phyloP scores from a whole-genome alignment of 2,113 vertebrate genomes.

The Ochotona princeps region DNA sequence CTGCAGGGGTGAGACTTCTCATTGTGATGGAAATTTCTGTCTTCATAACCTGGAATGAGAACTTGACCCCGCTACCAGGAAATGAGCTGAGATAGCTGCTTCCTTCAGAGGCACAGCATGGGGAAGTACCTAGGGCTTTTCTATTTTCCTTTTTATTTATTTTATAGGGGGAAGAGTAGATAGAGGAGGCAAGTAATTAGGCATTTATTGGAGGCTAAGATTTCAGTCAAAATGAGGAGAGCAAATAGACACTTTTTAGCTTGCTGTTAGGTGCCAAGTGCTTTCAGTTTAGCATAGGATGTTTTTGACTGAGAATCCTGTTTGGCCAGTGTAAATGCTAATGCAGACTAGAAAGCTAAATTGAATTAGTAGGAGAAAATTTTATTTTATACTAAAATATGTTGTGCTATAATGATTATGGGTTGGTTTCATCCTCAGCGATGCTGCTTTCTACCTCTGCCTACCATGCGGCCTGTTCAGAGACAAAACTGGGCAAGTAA shows the following conservation, averaged over 20 bases:
- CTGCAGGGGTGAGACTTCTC: constrained; percentile 67
- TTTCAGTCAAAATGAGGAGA: neutral
- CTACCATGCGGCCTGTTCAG: too few species aligned
- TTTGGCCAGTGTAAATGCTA: constrained; percentile 65
- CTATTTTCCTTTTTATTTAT: neutral
- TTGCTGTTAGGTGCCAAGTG: constrained; percentile 53
- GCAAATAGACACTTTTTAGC: neutral
- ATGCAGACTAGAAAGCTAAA: neutral
- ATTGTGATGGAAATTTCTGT: constrained; percentile 62
- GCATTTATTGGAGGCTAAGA: neutral
- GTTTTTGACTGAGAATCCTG: constrained; percentile 43
- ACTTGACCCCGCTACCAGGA: constrained; percentile 59
- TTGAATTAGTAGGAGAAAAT: neutral
- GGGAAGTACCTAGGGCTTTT: neutral
- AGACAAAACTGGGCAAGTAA: too few species aligned
- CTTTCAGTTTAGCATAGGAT: constrained; percentile 48
- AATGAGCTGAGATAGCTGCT: constrained; percentile 46
- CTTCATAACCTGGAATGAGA: constrained; percentile 70
- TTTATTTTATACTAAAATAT: too few species aligned
- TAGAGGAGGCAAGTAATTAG: neutral
- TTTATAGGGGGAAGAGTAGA: neutral
- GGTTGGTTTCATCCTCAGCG: too few species aligned
- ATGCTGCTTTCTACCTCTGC: too few species aligned
- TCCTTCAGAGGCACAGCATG: neutral
- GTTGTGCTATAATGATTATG: too few species aligned